Evolutionary conservation across 2,113 vertebrate genomes (phyloP).

Genomic region (Dissostichus mawsoni): DNA sequence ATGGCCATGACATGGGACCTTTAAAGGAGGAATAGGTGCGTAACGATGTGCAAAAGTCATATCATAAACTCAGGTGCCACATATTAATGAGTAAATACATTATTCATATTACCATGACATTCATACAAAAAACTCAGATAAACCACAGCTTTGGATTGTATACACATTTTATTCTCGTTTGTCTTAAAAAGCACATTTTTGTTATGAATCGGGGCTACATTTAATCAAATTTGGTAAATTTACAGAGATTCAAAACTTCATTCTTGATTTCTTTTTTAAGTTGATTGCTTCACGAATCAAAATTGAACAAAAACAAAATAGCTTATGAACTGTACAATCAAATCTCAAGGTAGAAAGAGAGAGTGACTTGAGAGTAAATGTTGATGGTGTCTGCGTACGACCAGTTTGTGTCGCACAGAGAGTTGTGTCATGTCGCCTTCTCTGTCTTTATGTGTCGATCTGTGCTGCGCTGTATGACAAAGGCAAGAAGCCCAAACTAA

Average conservation of each 20-base stretch:
- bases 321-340: constrained; percentile 86
- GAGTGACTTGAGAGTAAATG: constrained; percentile 50
- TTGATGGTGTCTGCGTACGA: constrained; percentile 35
- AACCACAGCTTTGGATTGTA: constrained; percentile 49
- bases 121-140: background rate
- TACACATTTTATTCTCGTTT: constrained; percentile 80
- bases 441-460: constrained; percentile 23
- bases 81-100: too few relatives aligned
- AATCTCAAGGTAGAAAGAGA: constrained; percentile 68
- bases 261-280: constrained; percentile 66
- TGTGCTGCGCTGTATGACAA: constrained; percentile 34
- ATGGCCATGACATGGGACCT: too few relatives aligned
- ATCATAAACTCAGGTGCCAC: too few relatives aligned
- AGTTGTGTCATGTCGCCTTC: too few relatives aligned
- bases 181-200: constrained; percentile 75
- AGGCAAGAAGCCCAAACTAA: constrained; percentile 17
- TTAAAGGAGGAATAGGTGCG: too few relatives aligned
- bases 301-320: constrained; percentile 72
- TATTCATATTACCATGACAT: too few relatives aligned
- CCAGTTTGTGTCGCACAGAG: constrained; percentile 21
- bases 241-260: constrained; percentile 77
- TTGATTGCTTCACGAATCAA: constrained; percentile 70
- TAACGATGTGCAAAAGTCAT: too few relatives aligned
- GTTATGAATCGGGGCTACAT: constrained; percentile 65
- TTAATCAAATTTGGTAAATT: constrained; percentile 75